Evolutionary conservation across 2,888 invertebrate species (phyloP).

Genomic region (Rotaria magnacalcarata): DNA sequence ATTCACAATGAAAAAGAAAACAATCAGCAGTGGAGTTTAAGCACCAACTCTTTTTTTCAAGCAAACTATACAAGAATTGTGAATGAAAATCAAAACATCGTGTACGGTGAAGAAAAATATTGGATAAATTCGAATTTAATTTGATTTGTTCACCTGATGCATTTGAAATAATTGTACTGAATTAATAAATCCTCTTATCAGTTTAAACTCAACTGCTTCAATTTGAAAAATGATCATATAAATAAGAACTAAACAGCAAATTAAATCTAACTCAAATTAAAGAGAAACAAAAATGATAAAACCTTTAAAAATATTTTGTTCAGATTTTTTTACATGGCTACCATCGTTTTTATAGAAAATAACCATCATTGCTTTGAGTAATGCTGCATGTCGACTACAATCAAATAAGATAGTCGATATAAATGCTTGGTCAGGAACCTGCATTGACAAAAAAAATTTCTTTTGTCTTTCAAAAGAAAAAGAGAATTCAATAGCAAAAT

Average conservation of each 20-base stretch:
- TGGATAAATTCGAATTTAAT: background rate
- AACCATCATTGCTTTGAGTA: slow-evolving; percentile 52
- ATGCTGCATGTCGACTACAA: slow-evolving; percentile 52
- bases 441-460: slow-evolving; percentile 5
- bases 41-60: too few species aligned
- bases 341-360: slow-evolving; percentile 56
- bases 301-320: slow-evolving; percentile 55
- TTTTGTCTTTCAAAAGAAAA: too few species aligned
- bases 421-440: slow-evolving; percentile 54
- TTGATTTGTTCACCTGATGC: slow-evolving; percentile 51
- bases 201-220: slow-evolving; percentile 55
- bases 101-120: too few species aligned
- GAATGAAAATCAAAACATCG: too few species aligned
- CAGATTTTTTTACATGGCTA: slow-evolving; percentile 53
- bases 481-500: too few species aligned
- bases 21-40: too few species aligned
- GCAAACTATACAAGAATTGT: too few species aligned
- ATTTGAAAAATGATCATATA: slow-evolving; percentile 56
- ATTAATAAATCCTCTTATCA: slow-evolving; percentile 53
- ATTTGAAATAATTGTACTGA: slow-evolving; percentile 53
- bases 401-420: slow-evolving; percentile 57
- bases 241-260: slow-evolving; percentile 51
- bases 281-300: background rate
- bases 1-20: too few species aligned
- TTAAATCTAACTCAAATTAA: background rate